Percentiles rank a stretch among this genome's conserved stretches.
phyloP scores from a whole-genome alignment of 2,888 invertebrate species.

The Shargacucullia verbasci region DNA sequence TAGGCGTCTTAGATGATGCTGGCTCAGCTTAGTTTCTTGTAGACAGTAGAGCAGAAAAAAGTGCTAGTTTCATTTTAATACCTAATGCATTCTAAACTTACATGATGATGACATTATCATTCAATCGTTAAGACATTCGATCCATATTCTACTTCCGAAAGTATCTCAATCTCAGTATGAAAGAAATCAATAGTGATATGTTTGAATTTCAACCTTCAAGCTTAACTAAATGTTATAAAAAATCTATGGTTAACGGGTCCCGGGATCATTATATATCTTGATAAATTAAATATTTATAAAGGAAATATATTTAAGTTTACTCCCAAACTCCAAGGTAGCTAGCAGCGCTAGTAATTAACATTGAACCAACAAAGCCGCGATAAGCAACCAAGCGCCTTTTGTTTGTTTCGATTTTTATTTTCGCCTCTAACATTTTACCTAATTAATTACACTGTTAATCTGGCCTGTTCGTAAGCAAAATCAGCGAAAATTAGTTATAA shows the following conservation, averaged over 20 bases:
- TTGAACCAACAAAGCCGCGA: slow-evolving; percentile 46
- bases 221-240: no score
- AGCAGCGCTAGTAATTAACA: slow-evolving; percentile 55
- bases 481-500: slow-evolving; percentile 21
- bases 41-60: not conserved
- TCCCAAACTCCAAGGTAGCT: slow-evolving; percentile 18
- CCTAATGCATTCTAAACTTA: slow-evolving; percentile 5
- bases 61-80: slow-evolving; percentile 9
- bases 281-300: no score
- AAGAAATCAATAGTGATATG: no score
- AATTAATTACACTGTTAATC: slow-evolving; percentile 55
- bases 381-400: slow-evolving; percentile 48
- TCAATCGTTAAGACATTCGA: no score
- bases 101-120: no score
- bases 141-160: no score
- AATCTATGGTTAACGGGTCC: no score
- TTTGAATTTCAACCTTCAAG: no score
- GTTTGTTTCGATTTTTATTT: slow-evolving; percentile 48
- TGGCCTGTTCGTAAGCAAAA: slow-evolving; percentile 14
- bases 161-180: no score
- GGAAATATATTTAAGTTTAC: no score
- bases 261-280: no score
- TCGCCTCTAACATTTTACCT: slow-evolving; percentile 39
- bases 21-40: slow-evolving; percentile 5
- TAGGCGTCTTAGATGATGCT: slow-evolving; percentile 8